Evolutionary conservation across 1,140 invertebrate genomes (phyloP).

Genomic region (Epicauta chinensis): DNA sequence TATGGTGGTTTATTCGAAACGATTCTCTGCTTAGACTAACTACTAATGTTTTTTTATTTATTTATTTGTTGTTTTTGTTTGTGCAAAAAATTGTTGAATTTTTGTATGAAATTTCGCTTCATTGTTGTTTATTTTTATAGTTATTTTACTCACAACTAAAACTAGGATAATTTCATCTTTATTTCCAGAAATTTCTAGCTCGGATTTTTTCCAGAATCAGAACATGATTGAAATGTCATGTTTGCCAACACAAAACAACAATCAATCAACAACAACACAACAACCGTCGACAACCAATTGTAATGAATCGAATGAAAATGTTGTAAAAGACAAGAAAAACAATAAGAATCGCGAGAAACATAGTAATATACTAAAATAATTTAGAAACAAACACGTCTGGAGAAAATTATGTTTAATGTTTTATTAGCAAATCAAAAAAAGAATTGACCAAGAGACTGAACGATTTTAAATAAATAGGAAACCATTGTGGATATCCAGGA

Average conservation of each 20-base stretch:
- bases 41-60: constrained; percentile 28
- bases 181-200: constrained; percentile 45
- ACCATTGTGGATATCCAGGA: too few relatives aligned
- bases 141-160: constrained; percentile 39
- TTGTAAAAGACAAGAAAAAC: constrained; percentile 14
- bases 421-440: not conserved
- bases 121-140: constrained; percentile 16
- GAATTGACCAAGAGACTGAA: too few relatives aligned
- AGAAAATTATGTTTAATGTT: constrained; percentile 28
- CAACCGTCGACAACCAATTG: constrained; percentile 21
- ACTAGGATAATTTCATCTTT: constrained; percentile 43
- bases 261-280: constrained; percentile 38
- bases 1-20: not conserved
- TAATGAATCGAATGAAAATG: constrained; percentile 16
- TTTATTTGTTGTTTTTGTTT: constrained; percentile 15
- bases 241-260: constrained; percentile 55
- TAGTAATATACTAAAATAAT: constrained; percentile 13
- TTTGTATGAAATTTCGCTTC: not conserved
- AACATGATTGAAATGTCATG: constrained; percentile 55
- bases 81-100: constrained; percentile 3
- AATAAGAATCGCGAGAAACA: constrained; percentile 19
- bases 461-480: too few relatives aligned
- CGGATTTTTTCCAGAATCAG: constrained; percentile 45
- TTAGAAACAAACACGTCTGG: constrained; percentile 13
- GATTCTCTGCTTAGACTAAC: constrained; percentile 27